Evolutionary conservation across 2,888 invertebrate species (phyloP), one percentile per base, ranked within the genome.

Genomic region (Archips crataeganus): DNA sequence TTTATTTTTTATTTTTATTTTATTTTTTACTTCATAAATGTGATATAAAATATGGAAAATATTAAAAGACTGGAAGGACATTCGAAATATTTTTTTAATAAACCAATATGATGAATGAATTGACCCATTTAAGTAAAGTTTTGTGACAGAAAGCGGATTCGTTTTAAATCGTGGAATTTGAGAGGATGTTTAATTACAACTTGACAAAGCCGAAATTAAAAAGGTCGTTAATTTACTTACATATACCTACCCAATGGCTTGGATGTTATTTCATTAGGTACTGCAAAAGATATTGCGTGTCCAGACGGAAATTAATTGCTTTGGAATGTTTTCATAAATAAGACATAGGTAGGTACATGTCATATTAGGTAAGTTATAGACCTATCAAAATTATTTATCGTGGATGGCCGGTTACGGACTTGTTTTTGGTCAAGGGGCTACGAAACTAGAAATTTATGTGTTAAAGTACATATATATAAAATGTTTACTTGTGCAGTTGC

Each of bases 151-250:
- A 66, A 59, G 47, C 34, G 49, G 15, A 11, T 13, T 34, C 49
- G 49, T 11, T 15, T 34, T 34, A 67, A 68, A 68, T 68, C 54
- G 54, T 9, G 47, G 36, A 47, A 47, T 47, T 47, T n/a, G 47
- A 8, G n/a, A 51, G 23, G 54, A 15, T n/a, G 45, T 13, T 11
- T 64, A 34, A 59, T 57, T 57, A 15, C 15, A 39, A 64, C 54
- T 64, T 57, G 23, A 10, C 23, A 3, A 62, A 62, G 70, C 62
- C 54, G 49, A 62, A 62, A 70, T 62, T 70, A 70, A 70, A 70
- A 70, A 70, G 47, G 57, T 63, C 45, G 54, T 64, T 47, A 59
- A 59, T 60, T 47, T 57, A 34, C 23, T 1, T 45, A 45, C 39
- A 59, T 60, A 59, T 57, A 34, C 23, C 23, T 45, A 45, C 39